Evolutionary conservation across 53 echinoderm and acorn worm species (phyloP).

Genomic region (Mesocentrotus franciscanus): DNA sequence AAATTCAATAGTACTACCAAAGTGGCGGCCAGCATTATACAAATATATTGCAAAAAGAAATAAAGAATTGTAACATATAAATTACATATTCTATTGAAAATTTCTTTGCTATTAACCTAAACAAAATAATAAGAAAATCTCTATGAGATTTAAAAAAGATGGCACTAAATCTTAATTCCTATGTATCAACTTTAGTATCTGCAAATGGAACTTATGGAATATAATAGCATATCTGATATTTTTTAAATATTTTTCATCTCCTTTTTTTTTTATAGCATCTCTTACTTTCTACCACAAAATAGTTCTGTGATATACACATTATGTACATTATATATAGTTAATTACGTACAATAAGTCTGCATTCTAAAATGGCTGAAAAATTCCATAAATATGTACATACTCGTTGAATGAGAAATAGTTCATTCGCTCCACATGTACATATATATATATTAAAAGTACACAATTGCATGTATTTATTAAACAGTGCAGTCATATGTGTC

Average conservation of each 20-base stretch:
- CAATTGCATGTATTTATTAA: background rate
- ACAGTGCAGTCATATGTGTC: background rate
- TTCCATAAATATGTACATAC: slow-evolving; percentile 59
- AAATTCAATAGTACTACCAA: slow-evolving; percentile 6
- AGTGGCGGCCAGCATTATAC: background rate
- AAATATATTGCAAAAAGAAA: slow-evolving; percentile 18
- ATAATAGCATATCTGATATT: slow-evolving; percentile 42
- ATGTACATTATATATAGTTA: slow-evolving; percentile 51
- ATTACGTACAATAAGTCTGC: slow-evolving; percentile 26
- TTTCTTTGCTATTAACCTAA: no score
- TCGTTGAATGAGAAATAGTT: slow-evolving; percentile 38
- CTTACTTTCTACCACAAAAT: slow-evolving; percentile 57
- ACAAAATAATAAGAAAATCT: slow-evolving; percentile 4
- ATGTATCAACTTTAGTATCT: background rate
- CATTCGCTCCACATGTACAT: slow-evolving; percentile 37
- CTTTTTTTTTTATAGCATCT: slow-evolving; percentile 21
- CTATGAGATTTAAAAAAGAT: slow-evolving; percentile 24
- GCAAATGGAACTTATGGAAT: slow-evolving; percentile 26
- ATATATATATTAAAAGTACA: slow-evolving; percentile 21
- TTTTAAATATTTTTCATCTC: background rate
- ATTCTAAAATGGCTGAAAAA: slow-evolving; percentile 59
- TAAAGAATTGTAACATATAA: background rate
- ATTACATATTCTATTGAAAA: background rate
- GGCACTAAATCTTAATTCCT: background rate
- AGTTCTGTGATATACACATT: slow-evolving; percentile 62